Evolutionary conservation across 1,140 invertebrate species (phyloP).

Genomic region (Mya arenaria): DNA sequence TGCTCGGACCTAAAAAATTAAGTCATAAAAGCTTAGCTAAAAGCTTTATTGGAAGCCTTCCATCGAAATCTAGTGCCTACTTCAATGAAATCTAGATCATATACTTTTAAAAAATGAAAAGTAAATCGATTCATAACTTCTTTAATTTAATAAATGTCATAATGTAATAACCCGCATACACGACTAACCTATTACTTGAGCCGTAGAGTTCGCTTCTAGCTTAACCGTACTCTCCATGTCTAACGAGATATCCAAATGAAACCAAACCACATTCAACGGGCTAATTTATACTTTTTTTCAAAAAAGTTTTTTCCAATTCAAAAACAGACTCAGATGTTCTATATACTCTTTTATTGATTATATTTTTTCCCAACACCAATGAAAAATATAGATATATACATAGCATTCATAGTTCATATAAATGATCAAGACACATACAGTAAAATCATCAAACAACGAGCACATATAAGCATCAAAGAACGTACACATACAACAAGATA

Average conservation of each 20-base stretch:
- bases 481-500: background rate
- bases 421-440: no score
- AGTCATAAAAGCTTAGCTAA: background rate
- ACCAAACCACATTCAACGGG: no score
- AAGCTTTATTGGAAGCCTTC: background rate
- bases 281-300: no score
- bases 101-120: background rate
- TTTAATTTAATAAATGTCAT: no score
- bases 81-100: no score
- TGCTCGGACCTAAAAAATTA: background rate
- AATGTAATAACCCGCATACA: no score
- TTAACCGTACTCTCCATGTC: slow-evolving; percentile 11
- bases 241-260: background rate
- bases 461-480: background rate
- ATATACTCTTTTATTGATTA: background rate
- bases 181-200: slow-evolving; percentile 14
- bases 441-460: background rate
- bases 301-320: no score
- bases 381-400: no score
- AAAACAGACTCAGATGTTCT: background rate
- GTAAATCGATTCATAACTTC: no score
- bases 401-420: no score
- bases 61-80: background rate
- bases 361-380: no score
- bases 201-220: slow-evolving; percentile 6